These are phyloP conservation scores for Ormyrus thymus DNA, from an alignment of 2,888 invertebrate genomes.

Conservation along the genomic window DNA sequence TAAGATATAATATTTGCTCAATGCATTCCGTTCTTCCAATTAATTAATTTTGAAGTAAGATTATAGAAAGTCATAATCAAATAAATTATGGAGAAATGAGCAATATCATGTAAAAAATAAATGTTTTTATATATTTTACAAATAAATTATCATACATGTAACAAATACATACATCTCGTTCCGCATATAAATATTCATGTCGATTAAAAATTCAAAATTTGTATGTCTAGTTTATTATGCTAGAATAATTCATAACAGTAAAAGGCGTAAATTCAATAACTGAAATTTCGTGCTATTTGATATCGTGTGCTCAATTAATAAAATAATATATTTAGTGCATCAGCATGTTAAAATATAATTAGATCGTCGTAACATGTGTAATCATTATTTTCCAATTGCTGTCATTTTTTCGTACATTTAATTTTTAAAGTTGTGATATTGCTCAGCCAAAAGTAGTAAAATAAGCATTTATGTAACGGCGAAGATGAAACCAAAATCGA, in stretches of 20 bases:
- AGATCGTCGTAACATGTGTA: too few species aligned
- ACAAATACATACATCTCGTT: slow-evolving; percentile 44
- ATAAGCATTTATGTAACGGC: neutral
- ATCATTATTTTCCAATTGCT: too few species aligned
- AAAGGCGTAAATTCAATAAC: too few species aligned
- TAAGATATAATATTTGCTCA: too few species aligned
- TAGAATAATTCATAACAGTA: neutral
- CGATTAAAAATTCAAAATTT: slow-evolving; percentile 16
- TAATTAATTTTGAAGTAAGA: too few species aligned
- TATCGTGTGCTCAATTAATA: too few species aligned
- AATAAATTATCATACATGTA: slow-evolving; percentile 27
- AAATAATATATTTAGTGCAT: too few species aligned
- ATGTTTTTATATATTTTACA: slow-evolving; percentile 44
- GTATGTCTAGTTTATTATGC: slow-evolving; percentile 19
- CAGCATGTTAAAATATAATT: too few species aligned
- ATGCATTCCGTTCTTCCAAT: too few species aligned
- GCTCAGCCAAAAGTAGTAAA: slow-evolving; percentile 18
- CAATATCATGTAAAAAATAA: slow-evolving; percentile 48
- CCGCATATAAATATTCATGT: slow-evolving; percentile 34
- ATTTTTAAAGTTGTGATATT: slow-evolving; percentile 20
- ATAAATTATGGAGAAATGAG: slow-evolving; percentile 28
- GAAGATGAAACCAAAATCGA: slow-evolving; percentile 2
- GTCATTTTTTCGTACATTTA: too few species aligned
- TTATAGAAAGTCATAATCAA: neutral
- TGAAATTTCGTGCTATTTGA: too few species aligned